Evolutionary conservation across 2,113 vertebrate genomes (phyloP).

Genomic region (Nannospalax galili): DNA sequence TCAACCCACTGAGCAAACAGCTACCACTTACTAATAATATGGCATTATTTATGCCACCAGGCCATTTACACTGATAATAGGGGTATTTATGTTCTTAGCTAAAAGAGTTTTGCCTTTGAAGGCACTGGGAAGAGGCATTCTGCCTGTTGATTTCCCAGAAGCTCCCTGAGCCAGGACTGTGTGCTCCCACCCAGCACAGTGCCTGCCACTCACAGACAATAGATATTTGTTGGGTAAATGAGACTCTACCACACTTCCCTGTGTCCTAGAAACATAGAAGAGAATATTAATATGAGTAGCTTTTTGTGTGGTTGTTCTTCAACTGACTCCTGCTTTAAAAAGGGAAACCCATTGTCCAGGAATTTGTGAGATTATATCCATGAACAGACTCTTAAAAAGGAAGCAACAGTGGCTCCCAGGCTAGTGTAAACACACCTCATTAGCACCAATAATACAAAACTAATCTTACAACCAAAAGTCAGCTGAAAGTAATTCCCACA

Average conservation of each 20-base stretch:
- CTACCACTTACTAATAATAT: background rate
- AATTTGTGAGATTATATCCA: background rate
- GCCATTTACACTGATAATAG: background rate
- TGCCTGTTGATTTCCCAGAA: background rate
- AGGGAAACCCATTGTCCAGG: background rate
- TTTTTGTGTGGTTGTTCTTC: background rate
- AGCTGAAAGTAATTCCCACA: background rate
- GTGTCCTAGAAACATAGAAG: background rate
- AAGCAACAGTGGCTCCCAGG: background rate
- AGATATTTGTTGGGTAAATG: background rate
- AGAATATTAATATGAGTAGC: background rate
- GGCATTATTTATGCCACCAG: background rate
- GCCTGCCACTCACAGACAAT: background rate
- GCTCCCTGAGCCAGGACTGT: background rate
- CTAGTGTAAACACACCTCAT: background rate
- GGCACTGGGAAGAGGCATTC: background rate
- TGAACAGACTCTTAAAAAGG: background rate
- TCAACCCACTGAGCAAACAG: background rate
- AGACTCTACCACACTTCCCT: background rate
- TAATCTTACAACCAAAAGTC: conserved; percentile 3
- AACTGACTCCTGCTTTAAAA: background rate
- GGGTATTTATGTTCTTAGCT: no score
- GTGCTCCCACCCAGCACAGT: background rate
- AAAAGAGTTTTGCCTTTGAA: no score
- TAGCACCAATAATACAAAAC: background rate